These are phyloP conservation scores for Odontesthes bonariensis DNA, from an alignment of 2,113 vertebrate genomes.

Conservation along the genomic window DNA sequence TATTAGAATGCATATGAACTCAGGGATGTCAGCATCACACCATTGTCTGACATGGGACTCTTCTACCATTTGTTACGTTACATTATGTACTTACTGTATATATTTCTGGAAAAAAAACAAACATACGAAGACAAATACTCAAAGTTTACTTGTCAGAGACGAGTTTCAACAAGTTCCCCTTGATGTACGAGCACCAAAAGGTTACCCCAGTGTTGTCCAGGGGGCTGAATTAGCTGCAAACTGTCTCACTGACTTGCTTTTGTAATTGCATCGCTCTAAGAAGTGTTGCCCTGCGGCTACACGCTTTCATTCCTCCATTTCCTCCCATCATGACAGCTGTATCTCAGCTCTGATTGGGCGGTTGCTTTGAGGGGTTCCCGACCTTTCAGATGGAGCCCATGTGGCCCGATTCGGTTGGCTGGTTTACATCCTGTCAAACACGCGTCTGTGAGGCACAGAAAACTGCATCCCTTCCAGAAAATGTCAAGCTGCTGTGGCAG, in stretches of 20 bases:
- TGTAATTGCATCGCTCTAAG: conserved; percentile 57
- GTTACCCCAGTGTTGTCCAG: conserved; percentile 32
- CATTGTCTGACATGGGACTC: background rate
- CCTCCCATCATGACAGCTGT: conserved; percentile 60
- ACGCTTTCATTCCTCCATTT: conserved; percentile 29
- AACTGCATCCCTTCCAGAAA: conserved; percentile 60
- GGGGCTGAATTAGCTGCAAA: conserved; percentile 55
- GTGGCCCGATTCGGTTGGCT: conserved; percentile 72
- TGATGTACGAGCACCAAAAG: conserved; percentile 29
- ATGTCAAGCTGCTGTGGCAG: conserved; percentile 72
- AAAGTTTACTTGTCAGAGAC: conserved; percentile 39
- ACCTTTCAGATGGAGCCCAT: conserved; percentile 74
- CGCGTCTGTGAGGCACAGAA: conserved; percentile 63
- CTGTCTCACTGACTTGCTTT: conserved; percentile 49
- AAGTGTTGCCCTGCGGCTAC: conserved; percentile 51
- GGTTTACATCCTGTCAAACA: conserved; percentile 79
- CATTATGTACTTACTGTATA: no score
- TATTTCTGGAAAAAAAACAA: no score
- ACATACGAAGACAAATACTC: background rate
- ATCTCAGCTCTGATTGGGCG: conserved; percentile 66
- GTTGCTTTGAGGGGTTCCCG: conserved; percentile 60
- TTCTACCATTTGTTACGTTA: background rate
- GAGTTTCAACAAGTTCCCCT: conserved; percentile 5
- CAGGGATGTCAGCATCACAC: background rate
- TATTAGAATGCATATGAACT: conserved; percentile 12